Percentiles rank a stretch among this genome's conserved stretches.
phyloP scores from a whole-genome alignment of 2,797 vertebrate genomes.

The Mormyrus hasselquistii region DNA sequence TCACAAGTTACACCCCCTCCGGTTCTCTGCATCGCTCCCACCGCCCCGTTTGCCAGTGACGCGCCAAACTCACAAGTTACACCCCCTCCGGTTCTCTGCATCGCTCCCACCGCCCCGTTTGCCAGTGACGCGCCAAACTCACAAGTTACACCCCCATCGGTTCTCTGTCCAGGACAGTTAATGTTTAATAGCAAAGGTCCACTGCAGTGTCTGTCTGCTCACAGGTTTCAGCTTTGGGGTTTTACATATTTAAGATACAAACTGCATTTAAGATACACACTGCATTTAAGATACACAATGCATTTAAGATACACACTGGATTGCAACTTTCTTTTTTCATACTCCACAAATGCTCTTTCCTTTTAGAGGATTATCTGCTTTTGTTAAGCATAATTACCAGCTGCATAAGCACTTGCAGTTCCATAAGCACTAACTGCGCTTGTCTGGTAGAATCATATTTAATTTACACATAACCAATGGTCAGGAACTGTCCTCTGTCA shows the following conservation, averaged over 20 bases:
- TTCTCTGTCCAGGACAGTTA: not conserved
- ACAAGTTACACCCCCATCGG: not conserved
- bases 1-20: not conserved
- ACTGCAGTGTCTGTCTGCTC: not conserved
- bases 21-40: no score
- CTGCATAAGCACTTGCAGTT: not conserved
- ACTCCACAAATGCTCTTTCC: no score
- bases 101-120: not conserved
- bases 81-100: not conserved
- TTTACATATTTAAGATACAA: no score
- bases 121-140: not conserved
- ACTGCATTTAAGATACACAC: no score
- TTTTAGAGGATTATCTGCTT: not conserved
- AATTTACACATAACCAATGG: not conserved
- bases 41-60: not conserved
- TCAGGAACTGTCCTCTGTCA: not conserved
- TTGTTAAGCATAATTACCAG: not conserved
- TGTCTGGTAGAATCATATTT: not conserved
- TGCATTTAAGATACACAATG: no score
- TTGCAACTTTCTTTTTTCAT: no score
- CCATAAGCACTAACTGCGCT: not conserved
- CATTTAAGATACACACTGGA: no score
- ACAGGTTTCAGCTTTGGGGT: no score
- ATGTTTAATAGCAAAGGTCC: not conserved
- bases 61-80: not conserved